Evolutionary conservation across 2,113 vertebrate species (phyloP).

Genomic region (Pontoporia blainvillei): DNA sequence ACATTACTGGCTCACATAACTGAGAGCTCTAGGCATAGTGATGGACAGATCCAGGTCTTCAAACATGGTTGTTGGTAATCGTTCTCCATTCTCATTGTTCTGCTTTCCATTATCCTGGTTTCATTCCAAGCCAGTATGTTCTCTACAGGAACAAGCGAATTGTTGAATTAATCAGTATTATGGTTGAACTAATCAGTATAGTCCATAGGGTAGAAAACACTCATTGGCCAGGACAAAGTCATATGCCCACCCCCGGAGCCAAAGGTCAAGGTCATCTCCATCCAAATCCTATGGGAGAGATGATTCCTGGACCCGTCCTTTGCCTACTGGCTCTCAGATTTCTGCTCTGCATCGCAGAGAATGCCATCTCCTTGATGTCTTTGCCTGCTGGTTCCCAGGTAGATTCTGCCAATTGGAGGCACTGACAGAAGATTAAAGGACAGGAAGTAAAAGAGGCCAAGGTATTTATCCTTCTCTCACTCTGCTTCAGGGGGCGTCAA

Average conservation of each 20-base stretch:
- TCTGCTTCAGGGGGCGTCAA: background rate
- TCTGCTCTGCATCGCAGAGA: background rate
- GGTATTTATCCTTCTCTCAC: background rate
- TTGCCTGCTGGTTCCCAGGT: background rate
- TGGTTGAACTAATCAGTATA: too few relatives aligned
- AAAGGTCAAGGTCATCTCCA: background rate
- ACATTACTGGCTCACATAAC: background rate
- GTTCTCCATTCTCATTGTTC: background rate
- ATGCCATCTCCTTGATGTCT: too few relatives aligned
- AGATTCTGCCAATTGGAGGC: background rate
- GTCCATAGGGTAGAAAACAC: background rate
- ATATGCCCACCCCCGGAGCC: background rate
- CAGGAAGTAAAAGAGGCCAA: background rate
- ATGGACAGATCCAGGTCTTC: background rate
- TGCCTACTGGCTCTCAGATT: background rate
- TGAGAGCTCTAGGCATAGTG: background rate
- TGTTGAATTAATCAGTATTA: too few relatives aligned
- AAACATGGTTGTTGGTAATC: background rate
- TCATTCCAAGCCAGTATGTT: background rate
- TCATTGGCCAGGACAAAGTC: background rate
- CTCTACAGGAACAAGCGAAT: background rate
- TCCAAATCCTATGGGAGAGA: background rate
- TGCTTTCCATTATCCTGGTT: background rate
- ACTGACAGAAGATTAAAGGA: background rate
- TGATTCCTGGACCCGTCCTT: background rate